phyloP scores from a whole-genome alignment of 2,797 vertebrate genomes.

The Argentina silus region DNA sequence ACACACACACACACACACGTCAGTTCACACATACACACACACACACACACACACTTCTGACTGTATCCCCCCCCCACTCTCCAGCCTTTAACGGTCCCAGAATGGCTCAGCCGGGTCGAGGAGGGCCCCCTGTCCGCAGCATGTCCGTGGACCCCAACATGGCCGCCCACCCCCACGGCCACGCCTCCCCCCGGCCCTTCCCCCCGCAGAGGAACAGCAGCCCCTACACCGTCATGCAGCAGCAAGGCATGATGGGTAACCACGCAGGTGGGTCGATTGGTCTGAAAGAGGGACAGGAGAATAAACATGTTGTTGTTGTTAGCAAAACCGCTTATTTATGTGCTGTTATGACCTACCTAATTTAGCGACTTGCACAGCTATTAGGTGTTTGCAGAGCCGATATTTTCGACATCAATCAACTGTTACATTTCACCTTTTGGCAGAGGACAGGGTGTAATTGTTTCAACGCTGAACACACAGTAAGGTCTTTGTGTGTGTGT shows the following conservation, averaged over 20 bases:
- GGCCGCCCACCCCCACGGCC: slow-evolving; percentile 42
- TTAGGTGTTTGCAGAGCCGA: too few species aligned
- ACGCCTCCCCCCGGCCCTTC: slow-evolving; percentile 81
- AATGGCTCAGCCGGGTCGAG: slow-evolving; percentile 80
- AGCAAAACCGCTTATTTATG: too few species aligned
- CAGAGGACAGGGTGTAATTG: too few species aligned
- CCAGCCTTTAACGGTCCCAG: slow-evolving; percentile 86
- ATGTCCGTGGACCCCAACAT: slow-evolving; percentile 86
- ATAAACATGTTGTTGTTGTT: too few species aligned
- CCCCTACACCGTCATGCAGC: slow-evolving; percentile 87
- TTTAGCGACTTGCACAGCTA: too few species aligned
- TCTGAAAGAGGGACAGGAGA: neutral
- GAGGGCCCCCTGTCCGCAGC: slow-evolving; percentile 84
- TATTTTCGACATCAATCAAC: too few species aligned
- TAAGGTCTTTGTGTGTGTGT: neutral
- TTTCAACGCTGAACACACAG: too few species aligned
- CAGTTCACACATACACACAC: neutral
- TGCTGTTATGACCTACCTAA: too few species aligned
- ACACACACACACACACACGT: too few species aligned
- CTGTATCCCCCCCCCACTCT: neutral
- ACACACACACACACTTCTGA: neutral
- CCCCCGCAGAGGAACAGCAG: slow-evolving; percentile 84
- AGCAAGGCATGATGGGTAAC: slow-evolving; percentile 90
- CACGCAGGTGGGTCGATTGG: slow-evolving; percentile 81
- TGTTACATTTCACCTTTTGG: too few species aligned